phyloP scores from a whole-genome alignment of 1,140 invertebrate genomes.

The Drosophila pachea region DNA sequence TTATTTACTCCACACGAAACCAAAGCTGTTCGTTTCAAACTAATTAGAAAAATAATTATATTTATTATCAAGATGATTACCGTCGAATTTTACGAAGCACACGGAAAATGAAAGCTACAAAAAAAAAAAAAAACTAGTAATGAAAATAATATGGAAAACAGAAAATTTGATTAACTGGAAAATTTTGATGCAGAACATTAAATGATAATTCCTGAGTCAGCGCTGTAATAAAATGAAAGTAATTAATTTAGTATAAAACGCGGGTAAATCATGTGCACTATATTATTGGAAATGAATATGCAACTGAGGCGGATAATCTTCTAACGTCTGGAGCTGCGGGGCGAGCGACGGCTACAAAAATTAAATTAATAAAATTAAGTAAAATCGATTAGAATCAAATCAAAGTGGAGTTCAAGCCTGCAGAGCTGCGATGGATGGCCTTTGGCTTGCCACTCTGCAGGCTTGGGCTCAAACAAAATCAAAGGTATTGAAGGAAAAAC shows the following conservation, averaged over 20 bases:
- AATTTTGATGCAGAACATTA: background rate
- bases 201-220: constrained; percentile 60
- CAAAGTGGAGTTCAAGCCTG: constrained; percentile 1
- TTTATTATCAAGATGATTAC: constrained; percentile 11
- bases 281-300: constrained; percentile 43
- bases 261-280: constrained; percentile 31
- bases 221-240: constrained; percentile 56
- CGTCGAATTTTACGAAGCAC: background rate
- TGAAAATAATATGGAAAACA: constrained; percentile 26
- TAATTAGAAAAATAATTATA: constrained; percentile 32
- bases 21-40: constrained; percentile 18
- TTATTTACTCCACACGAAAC: constrained; percentile 51
- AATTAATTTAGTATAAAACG: constrained; percentile 25
- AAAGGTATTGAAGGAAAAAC: background rate
- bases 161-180: constrained; percentile 4
- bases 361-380: constrained; percentile 56
- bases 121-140: constrained; percentile 27
- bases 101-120: constrained; percentile 20
- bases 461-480: background rate
- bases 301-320: constrained; percentile 56
- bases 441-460: constrained; percentile 4
- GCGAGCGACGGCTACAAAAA: constrained; percentile 80
- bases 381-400: constrained; percentile 31
- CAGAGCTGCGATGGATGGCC: background rate
- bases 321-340: constrained; percentile 72